Percentiles rank a stretch among this genome's conserved stretches.
Conservation (phyloP, 1,140 invertebrate genomes). For the Drosophila tani region DNA sequence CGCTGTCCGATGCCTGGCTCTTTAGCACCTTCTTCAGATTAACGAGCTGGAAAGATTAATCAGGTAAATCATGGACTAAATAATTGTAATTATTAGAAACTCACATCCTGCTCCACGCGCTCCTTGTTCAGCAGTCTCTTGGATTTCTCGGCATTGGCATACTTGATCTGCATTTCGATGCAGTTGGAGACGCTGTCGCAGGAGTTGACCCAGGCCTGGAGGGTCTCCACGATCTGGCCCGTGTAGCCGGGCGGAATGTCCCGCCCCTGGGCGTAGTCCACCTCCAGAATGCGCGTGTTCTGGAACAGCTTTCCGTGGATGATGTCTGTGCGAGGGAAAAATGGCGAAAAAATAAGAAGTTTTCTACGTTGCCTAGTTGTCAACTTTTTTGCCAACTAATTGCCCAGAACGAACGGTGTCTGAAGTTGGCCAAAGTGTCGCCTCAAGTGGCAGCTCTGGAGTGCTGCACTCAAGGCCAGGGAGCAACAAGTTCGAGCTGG, state of each 20-base stretch:
- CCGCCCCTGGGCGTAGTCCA: constrained; percentile 96
- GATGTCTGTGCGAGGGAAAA: constrained; percentile 88
- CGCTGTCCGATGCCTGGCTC: constrained; percentile 88
- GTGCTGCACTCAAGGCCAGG: constrained; percentile 22
- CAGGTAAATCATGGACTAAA: constrained; percentile 13
- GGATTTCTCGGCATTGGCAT: constrained; percentile 94
- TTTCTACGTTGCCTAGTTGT: constrained; percentile 16
- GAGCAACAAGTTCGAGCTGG: constrained; percentile 25
- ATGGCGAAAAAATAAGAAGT: constrained; percentile 21
- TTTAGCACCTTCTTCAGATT: constrained; percentile 94
- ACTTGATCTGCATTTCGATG: constrained; percentile 95
- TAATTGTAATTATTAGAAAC: not conserved
- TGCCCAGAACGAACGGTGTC: constrained; percentile 40
- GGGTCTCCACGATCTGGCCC: constrained; percentile 90
- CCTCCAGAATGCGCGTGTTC: constrained; percentile 95
- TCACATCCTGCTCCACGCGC: constrained; percentile 94
- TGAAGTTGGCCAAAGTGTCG: constrained; percentile 32
- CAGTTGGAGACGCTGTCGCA: constrained; percentile 95
- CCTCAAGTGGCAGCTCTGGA: constrained; percentile 32
- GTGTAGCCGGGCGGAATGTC: constrained; percentile 95
- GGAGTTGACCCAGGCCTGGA: constrained; percentile 96
- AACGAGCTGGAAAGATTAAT: constrained; percentile 86
- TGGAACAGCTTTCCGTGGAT: constrained; percentile 98
- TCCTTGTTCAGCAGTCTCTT: constrained; percentile 92
- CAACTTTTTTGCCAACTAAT: constrained; percentile 38